Percentiles rank a stretch among this genome's conserved stretches.
Evolutionary conservation across 2,797 vertebrate species (phyloP).

Genomic region (Thalassophryne amazonica): DNA sequence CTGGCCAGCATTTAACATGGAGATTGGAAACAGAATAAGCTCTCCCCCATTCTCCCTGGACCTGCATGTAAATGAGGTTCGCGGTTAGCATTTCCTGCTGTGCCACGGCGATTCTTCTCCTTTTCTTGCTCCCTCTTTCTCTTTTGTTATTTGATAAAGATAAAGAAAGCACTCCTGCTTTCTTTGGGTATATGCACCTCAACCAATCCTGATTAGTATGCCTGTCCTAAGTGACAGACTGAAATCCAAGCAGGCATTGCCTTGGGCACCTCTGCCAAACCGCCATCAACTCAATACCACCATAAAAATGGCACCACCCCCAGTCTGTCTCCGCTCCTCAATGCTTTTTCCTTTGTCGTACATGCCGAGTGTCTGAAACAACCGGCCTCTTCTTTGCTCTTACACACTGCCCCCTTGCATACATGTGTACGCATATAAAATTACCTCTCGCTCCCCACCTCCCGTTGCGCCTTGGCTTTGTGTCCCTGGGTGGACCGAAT

Average conservation of each 20-base stretch:
- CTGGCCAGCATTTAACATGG: conserved; percentile 82
- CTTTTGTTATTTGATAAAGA: conserved; percentile 59
- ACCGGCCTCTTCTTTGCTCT: conserved; percentile 30
- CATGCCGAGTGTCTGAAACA: conserved; percentile 42
- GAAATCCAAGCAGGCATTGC: conserved; percentile 75
- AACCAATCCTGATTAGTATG: conserved; percentile 82
- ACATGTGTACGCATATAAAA: conserved; percentile 50
- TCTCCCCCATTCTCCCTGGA: conserved; percentile 72
- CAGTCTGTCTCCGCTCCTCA: conserved; percentile 27
- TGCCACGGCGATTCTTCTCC: conserved; percentile 69
- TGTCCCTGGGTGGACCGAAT: conserved; percentile 62
- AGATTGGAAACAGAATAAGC: conserved; percentile 82
- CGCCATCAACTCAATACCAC: conserved; percentile 73
- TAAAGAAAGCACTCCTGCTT: conserved; percentile 65
- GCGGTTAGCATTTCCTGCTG: conserved; percentile 77
- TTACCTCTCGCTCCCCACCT: conserved; percentile 46
- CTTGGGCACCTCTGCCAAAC: conserved; percentile 73
- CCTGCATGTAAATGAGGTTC: conserved; percentile 85
- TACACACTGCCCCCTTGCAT: conserved; percentile 31
- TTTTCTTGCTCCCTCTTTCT: conserved; percentile 42
- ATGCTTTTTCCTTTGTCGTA: conserved; percentile 44
- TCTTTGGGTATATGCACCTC: conserved; percentile 66
- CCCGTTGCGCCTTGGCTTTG: conserved; percentile 49
- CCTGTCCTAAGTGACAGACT: conserved; percentile 78
- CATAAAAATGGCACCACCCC: conserved; percentile 55